Evolutionary conservation across 1,140 invertebrate species (phyloP).

Genomic region (Pissodes strobi): DNA sequence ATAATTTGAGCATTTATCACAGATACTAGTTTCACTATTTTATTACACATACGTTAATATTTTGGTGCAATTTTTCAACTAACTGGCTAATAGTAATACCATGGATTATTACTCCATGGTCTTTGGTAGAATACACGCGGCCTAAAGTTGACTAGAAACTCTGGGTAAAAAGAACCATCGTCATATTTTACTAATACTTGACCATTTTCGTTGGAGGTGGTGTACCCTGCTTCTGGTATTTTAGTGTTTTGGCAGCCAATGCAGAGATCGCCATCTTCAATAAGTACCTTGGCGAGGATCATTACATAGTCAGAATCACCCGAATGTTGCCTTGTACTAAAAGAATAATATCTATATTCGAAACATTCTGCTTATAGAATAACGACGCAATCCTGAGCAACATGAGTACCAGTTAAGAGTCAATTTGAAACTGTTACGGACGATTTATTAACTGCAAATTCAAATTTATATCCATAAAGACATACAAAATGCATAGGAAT

Average conservation of each 20-base stretch:
- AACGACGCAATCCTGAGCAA: not conserved
- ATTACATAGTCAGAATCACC: slow-evolving; percentile 29
- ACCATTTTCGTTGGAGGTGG: slow-evolving; percentile 31
- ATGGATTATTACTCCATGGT: not conserved
- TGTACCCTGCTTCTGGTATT: slow-evolving; percentile 28
- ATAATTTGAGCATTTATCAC: no score
- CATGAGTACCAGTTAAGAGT: no score
- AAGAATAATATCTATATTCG: no score
- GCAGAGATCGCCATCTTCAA: slow-evolving; percentile 3
- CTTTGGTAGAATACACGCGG: not conserved
- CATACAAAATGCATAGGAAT: no score
- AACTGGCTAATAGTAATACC: not conserved
- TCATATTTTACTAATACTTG: slow-evolving; percentile 42
- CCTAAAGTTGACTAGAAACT: slow-evolving; percentile 31
- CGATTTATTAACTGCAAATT: no score
- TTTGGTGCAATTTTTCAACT: no score
- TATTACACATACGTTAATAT: no score
- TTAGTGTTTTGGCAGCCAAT: slow-evolving; percentile 15
- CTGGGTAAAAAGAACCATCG: slow-evolving; percentile 38
- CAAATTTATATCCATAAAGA: no score
- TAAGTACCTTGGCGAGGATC: slow-evolving; percentile 34
- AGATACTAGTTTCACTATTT: no score
- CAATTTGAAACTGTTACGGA: no score
- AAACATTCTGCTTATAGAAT: not conserved
- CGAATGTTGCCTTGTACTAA: not conserved